Percentiles rank a stretch among this genome's conserved stretches.
phyloP scores from a whole-genome alignment of 2,113 vertebrate species.

The Tetrax tetrax region DNA sequence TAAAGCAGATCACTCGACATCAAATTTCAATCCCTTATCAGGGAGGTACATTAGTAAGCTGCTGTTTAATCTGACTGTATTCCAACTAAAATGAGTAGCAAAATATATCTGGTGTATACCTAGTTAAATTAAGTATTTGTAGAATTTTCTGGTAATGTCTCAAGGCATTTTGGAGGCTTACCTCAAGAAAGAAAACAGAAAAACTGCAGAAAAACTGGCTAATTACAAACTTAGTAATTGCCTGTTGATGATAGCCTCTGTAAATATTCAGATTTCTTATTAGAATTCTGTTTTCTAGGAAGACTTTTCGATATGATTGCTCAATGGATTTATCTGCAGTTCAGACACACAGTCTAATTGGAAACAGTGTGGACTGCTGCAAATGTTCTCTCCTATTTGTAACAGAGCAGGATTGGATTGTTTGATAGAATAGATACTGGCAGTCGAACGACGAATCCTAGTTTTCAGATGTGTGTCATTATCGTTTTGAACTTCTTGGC shows the following conservation, averaged over 20 bases:
- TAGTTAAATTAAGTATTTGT: background rate
- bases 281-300: slow-evolving; percentile 15
- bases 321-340: slow-evolving; percentile 36
- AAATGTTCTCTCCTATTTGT: slow-evolving; percentile 55
- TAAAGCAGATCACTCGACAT: background rate
- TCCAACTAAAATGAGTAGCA: background rate
- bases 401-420: slow-evolving; percentile 32
- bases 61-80: background rate
- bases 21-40: background rate
- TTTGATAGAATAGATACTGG: slow-evolving; percentile 74
- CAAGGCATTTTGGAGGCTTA: background rate
- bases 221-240: background rate
- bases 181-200: background rate
- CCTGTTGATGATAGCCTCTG: background rate
- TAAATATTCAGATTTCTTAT: background rate
- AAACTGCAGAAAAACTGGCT: background rate
- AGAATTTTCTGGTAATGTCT: background rate
- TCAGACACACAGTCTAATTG: slow-evolving; percentile 63
- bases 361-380: slow-evolving; percentile 65
- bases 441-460: slow-evolving; percentile 51
- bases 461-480: slow-evolving; percentile 70
- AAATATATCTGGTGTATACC: background rate
- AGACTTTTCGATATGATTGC: background rate
- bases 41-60: background rate
- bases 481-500: slow-evolving; percentile 66